A percentile compares a stretch with the other conserved stretches of the same genome.
Evolutionary conservation across 2,797 vertebrate genomes (phyloP).

Genomic region (Limnodromus scolopaceus): DNA sequence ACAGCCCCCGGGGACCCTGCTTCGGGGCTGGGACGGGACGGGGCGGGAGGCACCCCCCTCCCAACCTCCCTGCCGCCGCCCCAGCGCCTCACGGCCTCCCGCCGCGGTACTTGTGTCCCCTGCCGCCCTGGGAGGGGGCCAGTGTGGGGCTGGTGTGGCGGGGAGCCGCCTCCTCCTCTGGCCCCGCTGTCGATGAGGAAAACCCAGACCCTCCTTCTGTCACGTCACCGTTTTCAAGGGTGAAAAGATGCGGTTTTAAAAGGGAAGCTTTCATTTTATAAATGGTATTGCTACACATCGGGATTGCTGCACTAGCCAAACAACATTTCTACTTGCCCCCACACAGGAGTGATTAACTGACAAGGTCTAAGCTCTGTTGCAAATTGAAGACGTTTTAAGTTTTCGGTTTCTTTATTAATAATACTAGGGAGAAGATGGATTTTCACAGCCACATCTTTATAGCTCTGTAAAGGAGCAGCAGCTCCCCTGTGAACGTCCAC

Average conservation of each 20-base stretch:
- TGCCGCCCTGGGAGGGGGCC: no score
- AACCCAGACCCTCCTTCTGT: rapidly evolving
- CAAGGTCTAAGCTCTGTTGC: rapidly evolving
- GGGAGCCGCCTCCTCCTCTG: no score
- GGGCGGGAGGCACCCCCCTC: not conserved
- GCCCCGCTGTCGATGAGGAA: rapidly evolving
- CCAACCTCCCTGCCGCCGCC: not conserved
- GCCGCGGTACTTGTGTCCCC: not conserved
- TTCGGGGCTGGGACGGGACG: rapidly evolving
- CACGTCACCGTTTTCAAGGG: rapidly evolving
- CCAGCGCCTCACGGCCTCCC: not conserved
- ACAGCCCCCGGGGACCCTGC: not conserved
- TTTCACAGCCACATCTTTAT: not conserved
- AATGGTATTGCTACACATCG: not conserved
- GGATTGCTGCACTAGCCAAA: rapidly evolving
- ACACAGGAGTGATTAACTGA: not conserved
- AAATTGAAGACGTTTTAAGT: not conserved
- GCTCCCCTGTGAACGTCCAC: rapidly evolving
- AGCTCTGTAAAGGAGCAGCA: not conserved
- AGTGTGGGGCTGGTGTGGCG: not conserved
- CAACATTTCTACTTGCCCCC: no score
- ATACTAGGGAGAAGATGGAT: not conserved
- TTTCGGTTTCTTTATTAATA: not conserved
- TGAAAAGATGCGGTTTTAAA: rapidly evolving
- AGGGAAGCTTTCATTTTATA: not conserved